Conservation (phyloP, 64 coral and sea anemone genomes). For the Porites australiensis region DNA sequence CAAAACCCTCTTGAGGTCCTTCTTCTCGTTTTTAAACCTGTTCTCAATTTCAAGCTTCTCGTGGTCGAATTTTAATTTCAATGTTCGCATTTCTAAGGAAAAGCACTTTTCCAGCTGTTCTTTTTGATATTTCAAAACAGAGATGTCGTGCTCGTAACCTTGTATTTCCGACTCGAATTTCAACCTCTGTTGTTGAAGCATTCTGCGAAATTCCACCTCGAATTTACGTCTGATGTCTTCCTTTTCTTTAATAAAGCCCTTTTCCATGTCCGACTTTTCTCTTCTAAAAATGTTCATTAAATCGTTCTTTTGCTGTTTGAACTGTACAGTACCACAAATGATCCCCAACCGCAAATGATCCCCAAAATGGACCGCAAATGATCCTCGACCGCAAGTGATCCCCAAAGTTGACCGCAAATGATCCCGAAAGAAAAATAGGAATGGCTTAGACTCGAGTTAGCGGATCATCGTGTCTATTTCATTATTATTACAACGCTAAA, state of each 20-base stretch:
- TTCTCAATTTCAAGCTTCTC: constrained; percentile 94
- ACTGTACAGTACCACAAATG: too few species aligned
- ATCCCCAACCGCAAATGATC: too few species aligned
- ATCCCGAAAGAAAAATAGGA: too few species aligned
- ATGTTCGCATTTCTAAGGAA: constrained; percentile 87
- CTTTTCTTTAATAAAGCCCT: constrained; percentile 78
- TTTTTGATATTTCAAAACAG: constrained; percentile 96
- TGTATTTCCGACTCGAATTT: constrained; percentile 95
- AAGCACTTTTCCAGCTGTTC: constrained; percentile 93
- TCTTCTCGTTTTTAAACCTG: constrained; percentile 85
- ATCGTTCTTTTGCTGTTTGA: constrained; percentile 96
- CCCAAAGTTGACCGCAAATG: too few species aligned
- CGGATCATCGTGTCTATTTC: too few species aligned
- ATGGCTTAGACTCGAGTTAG: too few species aligned
- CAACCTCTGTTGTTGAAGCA: constrained; percentile 87
- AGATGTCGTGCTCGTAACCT: constrained; percentile 97
- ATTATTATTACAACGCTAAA: too few species aligned
- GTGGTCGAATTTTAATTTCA: constrained; percentile 91
- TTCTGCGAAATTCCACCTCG: constrained; percentile 86
- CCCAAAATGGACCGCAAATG: too few species aligned
- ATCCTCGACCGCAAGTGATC: too few species aligned
- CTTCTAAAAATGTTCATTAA: constrained; percentile 96
- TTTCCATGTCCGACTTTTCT: constrained; percentile 85
- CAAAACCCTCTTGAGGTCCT: constrained; percentile 80
- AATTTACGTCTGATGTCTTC: constrained; percentile 90